Base-by-base conservation (phyloP, 1,140 invertebrate species). In the Drosophila burlai region DNA sequence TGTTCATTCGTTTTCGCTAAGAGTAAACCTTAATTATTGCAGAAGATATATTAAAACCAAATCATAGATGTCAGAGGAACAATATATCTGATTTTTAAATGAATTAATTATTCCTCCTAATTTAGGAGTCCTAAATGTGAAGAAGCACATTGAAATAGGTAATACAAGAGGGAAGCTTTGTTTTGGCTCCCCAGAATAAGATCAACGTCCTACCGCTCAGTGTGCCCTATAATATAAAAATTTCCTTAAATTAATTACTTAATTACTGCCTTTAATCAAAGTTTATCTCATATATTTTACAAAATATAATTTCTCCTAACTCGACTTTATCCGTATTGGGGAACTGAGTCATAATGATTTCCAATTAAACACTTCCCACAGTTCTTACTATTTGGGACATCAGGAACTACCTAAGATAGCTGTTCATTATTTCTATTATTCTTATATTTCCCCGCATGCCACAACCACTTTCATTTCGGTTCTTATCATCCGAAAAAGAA, bases 401-500 rank as follows among this genome's bases (percentile, higher is more conserved):
- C 13, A 24, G 38, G 18, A 38, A 38, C 34, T 24, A 16, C 34
- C 18, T 16, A 10, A 38, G 7, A 38, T 10, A 55, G 4, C 21
- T 26, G 15, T 26, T 26, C 26, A 40, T 26, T 26, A 40, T 57
- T 40, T n/a, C 21, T 16, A 38, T 24, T 55, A 55, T 55, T 55
- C 34, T 55, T 3, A 24, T 50, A 21, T 15, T 46, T 57, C 7
- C 42, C n/a, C 49, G 42, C 4, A 3, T 54, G 24, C 24, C 26
- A 1, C 24, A 24, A 50, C 18, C 54, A 57, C 31, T 57, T 38
- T n/a, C 40, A 46, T 50, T 46, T 47, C 5, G 18, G 38, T 18
- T 59, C 47, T 74, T 79, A 74, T 79, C 69, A 55, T 24, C 31
- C 1, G 3, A 36, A 40, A 40, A 55, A 15, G 10, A 16, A 34